Evolutionary conservation across 2,888 invertebrate genomes (phyloP).

Genomic region (Biston betularia): DNA sequence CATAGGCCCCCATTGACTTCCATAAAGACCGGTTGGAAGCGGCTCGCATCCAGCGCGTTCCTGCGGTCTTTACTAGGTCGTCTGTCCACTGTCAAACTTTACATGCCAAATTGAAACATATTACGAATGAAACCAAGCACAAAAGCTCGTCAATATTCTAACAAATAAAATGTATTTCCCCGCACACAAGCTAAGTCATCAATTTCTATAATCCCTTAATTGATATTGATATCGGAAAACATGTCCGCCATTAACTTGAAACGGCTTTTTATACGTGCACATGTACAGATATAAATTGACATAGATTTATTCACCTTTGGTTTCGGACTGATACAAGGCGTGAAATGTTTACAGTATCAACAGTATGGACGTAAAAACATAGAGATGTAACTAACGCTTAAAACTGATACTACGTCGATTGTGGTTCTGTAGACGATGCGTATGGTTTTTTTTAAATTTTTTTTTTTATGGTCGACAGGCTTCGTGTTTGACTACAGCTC

Average conservation of each 20-base stretch:
- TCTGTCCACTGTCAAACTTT: no score
- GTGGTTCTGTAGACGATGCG: no score
- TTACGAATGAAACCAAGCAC: neutral
- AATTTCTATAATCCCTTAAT: constrained; percentile 30
- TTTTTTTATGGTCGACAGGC: no score
- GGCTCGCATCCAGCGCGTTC: no score
- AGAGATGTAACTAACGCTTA: no score
- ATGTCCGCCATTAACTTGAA: constrained; percentile 19
- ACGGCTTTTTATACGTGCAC: constrained; percentile 28
- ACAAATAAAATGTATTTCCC: constrained; percentile 13
- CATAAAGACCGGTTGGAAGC: no score
- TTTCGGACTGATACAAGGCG: constrained; percentile 15
- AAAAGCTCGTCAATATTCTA: constrained; percentile 2
- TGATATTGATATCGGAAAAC: constrained; percentile 33
- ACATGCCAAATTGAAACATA: neutral
- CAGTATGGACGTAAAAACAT: no score
- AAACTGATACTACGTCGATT: no score
- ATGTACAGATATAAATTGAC: constrained; percentile 30
- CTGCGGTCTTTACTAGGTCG: no score
- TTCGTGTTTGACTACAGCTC: no score
- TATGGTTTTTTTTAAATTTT: no score
- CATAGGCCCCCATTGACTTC: no score
- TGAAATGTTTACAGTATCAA: neutral
- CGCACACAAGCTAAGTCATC: constrained; percentile 10
- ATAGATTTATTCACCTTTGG: constrained; percentile 34